phyloP scores from a whole-genome alignment of 2,888 invertebrate species.

The Drosophila fulvimacula region DNA sequence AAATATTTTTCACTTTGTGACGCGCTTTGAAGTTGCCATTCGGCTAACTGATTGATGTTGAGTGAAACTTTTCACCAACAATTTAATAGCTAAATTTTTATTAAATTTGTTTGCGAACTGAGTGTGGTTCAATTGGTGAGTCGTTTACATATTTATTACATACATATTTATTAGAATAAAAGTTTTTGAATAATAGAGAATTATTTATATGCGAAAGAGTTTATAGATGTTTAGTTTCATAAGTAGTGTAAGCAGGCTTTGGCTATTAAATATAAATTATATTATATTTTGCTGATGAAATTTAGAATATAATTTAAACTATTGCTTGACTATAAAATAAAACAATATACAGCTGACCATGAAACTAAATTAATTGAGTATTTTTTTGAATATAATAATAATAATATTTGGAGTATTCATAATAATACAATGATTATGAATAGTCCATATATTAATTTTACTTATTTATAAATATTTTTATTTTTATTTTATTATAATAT shows the following conservation, averaged over 20 bases:
- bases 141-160: too few species aligned
- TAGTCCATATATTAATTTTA: too few species aligned
- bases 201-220: not conserved
- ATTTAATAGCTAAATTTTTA: not conserved
- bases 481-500: too few species aligned
- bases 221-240: not conserved
- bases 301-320: not conserved
- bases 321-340: too few species aligned
- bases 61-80: slow-evolving; percentile 10
- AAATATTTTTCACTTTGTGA: slow-evolving; percentile 13
- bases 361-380: too few species aligned
- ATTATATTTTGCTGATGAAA: not conserved
- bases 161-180: not conserved
- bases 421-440: too few species aligned
- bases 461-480: too few species aligned
- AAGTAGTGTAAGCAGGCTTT: not conserved
- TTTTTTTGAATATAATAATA: too few species aligned
- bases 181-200: not conserved
- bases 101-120: not conserved
- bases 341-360: too few species aligned
- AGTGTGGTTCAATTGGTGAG: not conserved
- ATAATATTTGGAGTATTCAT: too few species aligned
- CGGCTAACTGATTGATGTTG: slow-evolving; percentile 16
- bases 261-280: too few species aligned
- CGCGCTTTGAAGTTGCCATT: slow-evolving; percentile 50